phyloP scores from a whole-genome alignment of 2,888 invertebrate species.

The Drosophila mercatorum region DNA sequence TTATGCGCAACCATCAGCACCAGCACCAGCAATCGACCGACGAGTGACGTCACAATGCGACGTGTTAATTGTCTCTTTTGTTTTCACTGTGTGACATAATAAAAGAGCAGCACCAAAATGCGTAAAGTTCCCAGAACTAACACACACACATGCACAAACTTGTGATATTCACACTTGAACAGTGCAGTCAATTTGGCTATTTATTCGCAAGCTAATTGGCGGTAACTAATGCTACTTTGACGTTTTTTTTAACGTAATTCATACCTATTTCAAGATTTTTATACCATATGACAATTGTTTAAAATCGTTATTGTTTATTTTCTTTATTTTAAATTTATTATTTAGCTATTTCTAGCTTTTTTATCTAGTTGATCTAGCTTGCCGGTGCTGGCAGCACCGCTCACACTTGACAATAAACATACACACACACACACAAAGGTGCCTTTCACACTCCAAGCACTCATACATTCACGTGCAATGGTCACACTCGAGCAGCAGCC shows the following conservation, averaged over 20 bases:
- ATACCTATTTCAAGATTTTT: no score
- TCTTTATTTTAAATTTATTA: no score
- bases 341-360: no score
- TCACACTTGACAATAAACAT: neutral
- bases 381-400: no score
- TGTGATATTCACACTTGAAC: neutral
- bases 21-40: neutral
- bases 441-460: slow-evolving; percentile 10
- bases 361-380: no score
- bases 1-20: slow-evolving; percentile 36
- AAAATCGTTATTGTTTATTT: no score
- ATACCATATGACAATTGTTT: no score
- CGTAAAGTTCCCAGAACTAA: slow-evolving; percentile 25
- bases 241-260: no score
- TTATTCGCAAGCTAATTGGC: no score
- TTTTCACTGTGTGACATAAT: slow-evolving; percentile 28
- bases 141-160: neutral
- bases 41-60: slow-evolving; percentile 49
- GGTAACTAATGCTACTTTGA: no score
- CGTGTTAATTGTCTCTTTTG: slow-evolving; percentile 27
- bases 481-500: slow-evolving; percentile 16
- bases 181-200: no score
- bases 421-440: neutral
- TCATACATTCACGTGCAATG: slow-evolving; percentile 7
- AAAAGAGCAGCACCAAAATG: slow-evolving; percentile 28